A percentile compares a stretch with the other conserved stretches of the same genome.
phyloP scores from a whole-genome alignment of 2,888 invertebrate species.

The Macaria liturata region DNA sequence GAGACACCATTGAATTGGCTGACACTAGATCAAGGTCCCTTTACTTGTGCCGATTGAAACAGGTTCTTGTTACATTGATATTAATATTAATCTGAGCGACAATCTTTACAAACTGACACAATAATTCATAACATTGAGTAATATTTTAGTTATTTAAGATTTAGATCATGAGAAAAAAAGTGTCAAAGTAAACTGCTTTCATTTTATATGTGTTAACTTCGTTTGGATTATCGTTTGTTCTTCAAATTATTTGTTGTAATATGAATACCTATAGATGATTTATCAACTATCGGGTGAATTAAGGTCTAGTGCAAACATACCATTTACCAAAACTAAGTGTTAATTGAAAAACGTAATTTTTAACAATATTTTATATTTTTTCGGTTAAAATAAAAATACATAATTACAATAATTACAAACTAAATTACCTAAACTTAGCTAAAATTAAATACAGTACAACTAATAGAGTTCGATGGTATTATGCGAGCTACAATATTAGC shows the following conservation, averaged over 20 bases:
- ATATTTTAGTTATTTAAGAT: background rate
- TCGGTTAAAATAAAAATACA: slow-evolving; percentile 56
- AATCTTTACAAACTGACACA: slow-evolving; percentile 28
- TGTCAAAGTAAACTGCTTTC: too few species aligned
- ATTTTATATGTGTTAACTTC: too few species aligned
- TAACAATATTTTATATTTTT: slow-evolving; percentile 56
- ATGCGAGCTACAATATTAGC: background rate
- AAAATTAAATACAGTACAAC: slow-evolving; percentile 20
- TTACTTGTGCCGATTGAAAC: slow-evolving; percentile 22
- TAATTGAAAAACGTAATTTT: slow-evolving; percentile 36
- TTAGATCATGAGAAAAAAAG: slow-evolving; percentile 13
- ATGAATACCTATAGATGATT: too few species aligned
- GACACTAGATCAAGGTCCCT: slow-evolving; percentile 7
- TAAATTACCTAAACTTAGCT: slow-evolving; percentile 44
- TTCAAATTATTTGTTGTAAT: too few species aligned
- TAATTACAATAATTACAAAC: slow-evolving; percentile 45
- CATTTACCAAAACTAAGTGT: background rate
- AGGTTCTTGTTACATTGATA: slow-evolving; percentile 15
- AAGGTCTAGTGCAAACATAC: too few species aligned
- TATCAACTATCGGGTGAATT: too few species aligned
- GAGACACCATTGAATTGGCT: too few species aligned
- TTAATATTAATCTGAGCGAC: slow-evolving; percentile 32
- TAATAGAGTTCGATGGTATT: slow-evolving; percentile 42
- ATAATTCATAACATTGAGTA: slow-evolving; percentile 15
- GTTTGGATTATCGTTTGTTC: too few species aligned